These are phyloP conservation scores for Synanthedon andrenaeformis DNA, from an alignment of 2,888 invertebrate genomes.

Conservation along the genomic window DNA sequence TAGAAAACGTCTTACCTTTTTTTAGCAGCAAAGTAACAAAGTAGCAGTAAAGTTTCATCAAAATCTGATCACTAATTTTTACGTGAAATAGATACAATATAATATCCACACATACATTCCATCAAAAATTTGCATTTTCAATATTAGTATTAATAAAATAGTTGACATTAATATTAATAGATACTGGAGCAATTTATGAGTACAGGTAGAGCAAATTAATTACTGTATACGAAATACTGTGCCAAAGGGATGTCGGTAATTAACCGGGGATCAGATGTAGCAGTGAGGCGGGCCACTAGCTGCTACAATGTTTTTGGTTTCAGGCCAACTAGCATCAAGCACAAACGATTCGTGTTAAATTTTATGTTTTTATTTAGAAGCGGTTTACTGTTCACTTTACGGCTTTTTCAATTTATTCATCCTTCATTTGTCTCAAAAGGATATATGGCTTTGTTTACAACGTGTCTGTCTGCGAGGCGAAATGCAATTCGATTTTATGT, in stretches of 20 bases:
- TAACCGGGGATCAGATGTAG: slow-evolving; percentile 54
- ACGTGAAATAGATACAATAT: no score
- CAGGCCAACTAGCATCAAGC: slow-evolving; percentile 49
- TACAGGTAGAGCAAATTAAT: no score
- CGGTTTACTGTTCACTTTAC: neutral
- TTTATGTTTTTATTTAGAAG: slow-evolving; percentile 29
- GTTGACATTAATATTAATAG: no score
- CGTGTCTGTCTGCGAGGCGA: neutral
- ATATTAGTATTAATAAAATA: no score
- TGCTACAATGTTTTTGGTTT: slow-evolving; percentile 45
- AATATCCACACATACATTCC: no score
- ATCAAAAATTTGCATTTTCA: no score
- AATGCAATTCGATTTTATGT: neutral
- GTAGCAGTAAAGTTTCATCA: no score
- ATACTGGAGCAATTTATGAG: no score
- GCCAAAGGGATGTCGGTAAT: neutral
- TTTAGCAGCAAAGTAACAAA: no score
- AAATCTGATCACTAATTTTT: no score
- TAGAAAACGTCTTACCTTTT: no score
- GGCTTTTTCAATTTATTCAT: neutral
- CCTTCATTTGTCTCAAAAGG: neutral
- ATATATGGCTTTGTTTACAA: neutral
- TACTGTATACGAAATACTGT: neutral
- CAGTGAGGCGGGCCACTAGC: slow-evolving; percentile 24
- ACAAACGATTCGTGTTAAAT: slow-evolving; percentile 46